phyloP scores from a whole-genome alignment of 2,797 vertebrate genomes.

The Pangasius mekongensis region DNA sequence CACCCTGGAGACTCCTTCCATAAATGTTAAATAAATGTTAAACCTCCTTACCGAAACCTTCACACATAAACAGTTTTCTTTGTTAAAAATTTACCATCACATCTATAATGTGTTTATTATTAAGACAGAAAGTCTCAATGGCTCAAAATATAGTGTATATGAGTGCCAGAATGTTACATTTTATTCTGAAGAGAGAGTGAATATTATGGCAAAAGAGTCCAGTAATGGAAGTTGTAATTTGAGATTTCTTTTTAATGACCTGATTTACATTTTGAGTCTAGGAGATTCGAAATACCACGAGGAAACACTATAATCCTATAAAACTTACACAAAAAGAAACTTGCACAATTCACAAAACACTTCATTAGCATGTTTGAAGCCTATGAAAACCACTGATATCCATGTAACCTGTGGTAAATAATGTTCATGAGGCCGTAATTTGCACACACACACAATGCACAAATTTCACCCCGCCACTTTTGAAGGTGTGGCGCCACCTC shows the following conservation, averaged over 20 bases:
- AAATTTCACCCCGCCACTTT: not conserved
- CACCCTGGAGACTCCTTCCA: too few species aligned
- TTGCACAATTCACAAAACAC: not conserved
- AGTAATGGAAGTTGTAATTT: not conserved
- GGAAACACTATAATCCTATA: not conserved
- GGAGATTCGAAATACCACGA: not conserved
- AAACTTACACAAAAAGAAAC: not conserved
- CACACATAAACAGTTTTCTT: not conserved
- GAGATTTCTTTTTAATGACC: not conserved
- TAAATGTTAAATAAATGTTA: too few species aligned
- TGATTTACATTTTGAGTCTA: not conserved
- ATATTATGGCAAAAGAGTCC: not conserved
- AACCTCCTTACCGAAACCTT: not conserved
- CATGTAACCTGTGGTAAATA: not conserved
- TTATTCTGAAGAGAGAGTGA: not conserved
- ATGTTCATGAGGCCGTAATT: not conserved
- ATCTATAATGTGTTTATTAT: not conserved
- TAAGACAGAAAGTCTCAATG: too few species aligned
- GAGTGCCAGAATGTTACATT: not conserved
- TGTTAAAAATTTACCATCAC: not conserved
- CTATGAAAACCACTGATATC: not conserved
- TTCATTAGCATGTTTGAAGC: not conserved
- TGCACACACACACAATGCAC: not conserved
- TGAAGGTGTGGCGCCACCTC: not conserved
- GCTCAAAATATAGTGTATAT: not conserved